Base-by-base conservation (phyloP, 1,140 invertebrate species). In the Helicoverpa zea region DNA sequence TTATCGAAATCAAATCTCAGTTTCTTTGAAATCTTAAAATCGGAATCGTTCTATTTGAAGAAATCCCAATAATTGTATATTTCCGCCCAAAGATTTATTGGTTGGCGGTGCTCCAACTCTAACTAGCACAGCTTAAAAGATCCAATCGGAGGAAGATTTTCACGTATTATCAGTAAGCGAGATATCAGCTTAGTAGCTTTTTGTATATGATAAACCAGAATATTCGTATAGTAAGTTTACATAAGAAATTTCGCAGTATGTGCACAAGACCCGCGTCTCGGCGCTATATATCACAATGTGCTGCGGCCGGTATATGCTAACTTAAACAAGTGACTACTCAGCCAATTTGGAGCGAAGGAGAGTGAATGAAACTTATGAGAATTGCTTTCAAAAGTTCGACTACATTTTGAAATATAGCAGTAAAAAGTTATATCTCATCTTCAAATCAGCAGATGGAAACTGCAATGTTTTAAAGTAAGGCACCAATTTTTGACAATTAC, bases 131-230 rank as follows among this genome's bases (percentile, higher is more conserved):
- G 47, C 58, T 30, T 61, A 63, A 4, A 63, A 14, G 70, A 73
- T 73, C 63, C 58, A 63, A 76, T 76, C 59, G 16, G 10, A 52
- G 35, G 30, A n/a, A 76, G 18, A 76, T 76, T 63, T 63, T 51
- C 18, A 13, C 11, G 23, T 54, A 30, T 29, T 72, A 54, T 56
- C 23, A 66, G 35, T n/a, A 16, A 43, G 63, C n/a, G 7, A 54
- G 18, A 16, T 54, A 72, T 51, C 47, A 51, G 64, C 11, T 12
- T 10, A 51, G 61, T 64, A 43, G 35, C 35, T 43, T 43, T 43
- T 47, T 2, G 13, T n/a, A 29, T 13, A n/a, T 5, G 7, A 63
- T 63, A 63, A 64, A 64, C 35, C n/a, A 43, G 61, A 64, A n/a
- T 64, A n/a, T 35, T 64, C 30, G 29, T 64, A 43, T 13, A 14